Evolutionary conservation across 1,140 invertebrate species (phyloP), one percentile per base, ranked within the genome.

Genomic region (Onthophagus taurus): DNA sequence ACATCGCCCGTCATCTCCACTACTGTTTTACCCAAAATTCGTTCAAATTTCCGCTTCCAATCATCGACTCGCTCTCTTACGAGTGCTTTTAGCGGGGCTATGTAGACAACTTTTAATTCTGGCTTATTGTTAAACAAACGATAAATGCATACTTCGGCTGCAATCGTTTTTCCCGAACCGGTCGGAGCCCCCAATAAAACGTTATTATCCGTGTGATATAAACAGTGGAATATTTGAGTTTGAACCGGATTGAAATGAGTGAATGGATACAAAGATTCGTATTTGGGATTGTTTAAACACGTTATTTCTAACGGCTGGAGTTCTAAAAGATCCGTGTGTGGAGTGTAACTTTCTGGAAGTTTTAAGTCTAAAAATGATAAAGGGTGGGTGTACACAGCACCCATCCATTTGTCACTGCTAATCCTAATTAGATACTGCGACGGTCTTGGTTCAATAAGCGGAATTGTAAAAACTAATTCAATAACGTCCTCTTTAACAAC

Each of bases 221-320:
- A 69, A 48, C 86, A 87, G 65, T 97, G 91, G 65, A 99, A 99
- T 30, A 98, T 87, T 70, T 99, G 97, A 4, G 95, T 98, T 68
- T 99, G 97, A 57, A 99, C 93, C 2, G 96, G 92, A 72, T 99
- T 99, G 67, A 99, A 99, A 65, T 97, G 92, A 0, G 79, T 78
- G 65, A 98, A 99, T 13, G 72, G 79, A 69, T 96, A 99, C 1
- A 99, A 64, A 21, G 72, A 70, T 65, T 97, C 82, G 55, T 83
- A 89, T 3, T 71, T 55, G 0, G 72, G 60, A 56, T 96, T 81
- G 42, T 88, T 80, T 12, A 99, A 67, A 9, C 51, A 55, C 2
- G 76, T 79, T 4, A 93, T 72, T 18, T 96, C 87, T 24, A 99
- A 64, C 1, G 95, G 97, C 48, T 90, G 81, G 8, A 99, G 67